Conservation (phyloP, 2,797 vertebrate genomes). For the Pantherophis vulpinus region DNA sequence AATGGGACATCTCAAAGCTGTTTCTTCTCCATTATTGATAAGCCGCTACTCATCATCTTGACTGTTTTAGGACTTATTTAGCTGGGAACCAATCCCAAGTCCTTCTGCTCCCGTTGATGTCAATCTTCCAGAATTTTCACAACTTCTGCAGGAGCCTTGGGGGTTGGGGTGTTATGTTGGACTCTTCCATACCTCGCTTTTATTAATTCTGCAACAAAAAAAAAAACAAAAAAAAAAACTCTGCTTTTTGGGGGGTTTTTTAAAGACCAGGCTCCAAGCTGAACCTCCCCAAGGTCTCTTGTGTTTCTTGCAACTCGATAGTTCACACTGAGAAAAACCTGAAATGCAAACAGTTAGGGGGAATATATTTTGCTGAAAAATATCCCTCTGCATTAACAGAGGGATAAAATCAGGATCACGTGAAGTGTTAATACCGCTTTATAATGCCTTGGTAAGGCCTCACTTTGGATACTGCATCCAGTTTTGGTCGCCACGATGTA, state of each 20-base stretch:
- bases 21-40: constrained; percentile 81
- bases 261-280: background rate
- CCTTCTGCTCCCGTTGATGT: constrained; percentile 66
- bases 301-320: background rate
- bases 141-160: background rate
- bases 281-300: background rate
- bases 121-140: constrained; percentile 44
- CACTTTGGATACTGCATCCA: no score
- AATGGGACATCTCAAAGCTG: constrained; percentile 78
- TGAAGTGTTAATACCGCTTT: no score
- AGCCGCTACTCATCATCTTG: constrained; percentile 74
- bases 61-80: constrained; percentile 73
- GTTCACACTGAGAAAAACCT: background rate
- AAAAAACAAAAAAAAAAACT: background rate
- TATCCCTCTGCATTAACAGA: background rate
- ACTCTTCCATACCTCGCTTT: background rate
- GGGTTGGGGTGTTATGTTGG: background rate
- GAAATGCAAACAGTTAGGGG: background rate
- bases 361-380: background rate
- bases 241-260: background rate
- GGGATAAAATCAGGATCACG: no score
- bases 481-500: no score
- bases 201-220: background rate
- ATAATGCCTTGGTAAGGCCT: no score
- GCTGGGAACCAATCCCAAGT: constrained; percentile 73